Base-by-base conservation (phyloP, 2,113 vertebrate genomes). In the Piaya cayana region DNA sequence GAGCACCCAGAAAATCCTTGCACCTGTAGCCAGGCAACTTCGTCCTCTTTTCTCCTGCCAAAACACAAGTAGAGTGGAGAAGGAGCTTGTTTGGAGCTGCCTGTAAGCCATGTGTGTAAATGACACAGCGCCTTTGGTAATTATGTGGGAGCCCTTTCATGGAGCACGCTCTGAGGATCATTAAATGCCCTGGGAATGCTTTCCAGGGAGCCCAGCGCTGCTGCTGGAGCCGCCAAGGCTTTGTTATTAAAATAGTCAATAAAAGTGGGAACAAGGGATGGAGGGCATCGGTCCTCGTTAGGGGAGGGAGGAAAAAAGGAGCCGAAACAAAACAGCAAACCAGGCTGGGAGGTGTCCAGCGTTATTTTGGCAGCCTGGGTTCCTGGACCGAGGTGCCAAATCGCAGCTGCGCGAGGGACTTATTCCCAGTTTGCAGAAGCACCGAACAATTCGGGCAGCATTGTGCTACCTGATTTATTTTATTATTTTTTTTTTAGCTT, bases 21-120 rank as follows among this genome's bases (percentile, higher is more conserved):
- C 93, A 96, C 94, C 87, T 96, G 95, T 90, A 95, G 90, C 93
- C 95, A 56, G 93, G 90, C 85, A 93, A 88, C 85, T 94, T 83
- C 3, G 26, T 45, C 80, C 90, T 95, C 85, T 96, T 69, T 94
- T 88, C 90, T 86, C 19, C 88, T 96, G 93, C 94, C 95, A 92
- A 91, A 85, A 82, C 55, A 30, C 7, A 9, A 89, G 85, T 20
- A 5, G n/a, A n/a, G n/a, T n/a, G n/a, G 36, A 94, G 85, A 81
- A 96, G 85, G 93, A 95, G 94, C 82, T 81, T 58, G n/a, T 93
- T 94, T 93, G 93, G 91, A 94, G 94, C 91, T 91, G 95, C 87
- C 86, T 92, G 93, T 32, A n/a, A 95, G 94, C 89, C 84, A 30
- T 91, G 94, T 89, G 93, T 15, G 34, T 76, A 85, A 94, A 95